Evolutionary conservation across 2,113 vertebrate species (phyloP).

Genomic region (Rhodinocichla rosea): DNA sequence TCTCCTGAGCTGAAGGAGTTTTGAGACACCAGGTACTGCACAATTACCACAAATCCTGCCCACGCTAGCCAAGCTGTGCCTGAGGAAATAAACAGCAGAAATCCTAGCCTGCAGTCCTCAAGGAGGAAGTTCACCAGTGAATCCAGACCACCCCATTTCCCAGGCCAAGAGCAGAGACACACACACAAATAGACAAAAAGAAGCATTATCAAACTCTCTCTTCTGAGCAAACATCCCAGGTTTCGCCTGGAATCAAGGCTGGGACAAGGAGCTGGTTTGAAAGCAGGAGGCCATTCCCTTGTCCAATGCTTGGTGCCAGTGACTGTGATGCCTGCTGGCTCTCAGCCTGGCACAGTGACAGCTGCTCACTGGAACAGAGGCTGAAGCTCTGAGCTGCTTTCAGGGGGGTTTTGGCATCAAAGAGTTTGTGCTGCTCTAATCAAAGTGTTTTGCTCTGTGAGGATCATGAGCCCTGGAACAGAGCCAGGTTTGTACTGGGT

Average conservation of each 20-base stretch:
- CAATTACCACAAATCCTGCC: not conserved
- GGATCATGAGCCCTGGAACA: conserved; percentile 7
- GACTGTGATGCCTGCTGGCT: not conserved
- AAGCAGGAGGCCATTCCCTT: not conserved
- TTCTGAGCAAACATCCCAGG: not conserved
- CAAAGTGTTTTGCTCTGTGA: conserved; percentile 27
- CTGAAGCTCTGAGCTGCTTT: not conserved
- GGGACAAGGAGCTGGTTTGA: not conserved
- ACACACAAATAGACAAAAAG: not conserved
- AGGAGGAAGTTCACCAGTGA: not conserved
- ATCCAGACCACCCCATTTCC: not conserved
- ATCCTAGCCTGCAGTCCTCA: not conserved
- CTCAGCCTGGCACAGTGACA: conserved; percentile 3
- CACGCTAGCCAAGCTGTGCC: not conserved
- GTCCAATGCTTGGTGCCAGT: rapidly evolving
- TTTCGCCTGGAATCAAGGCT: not conserved
- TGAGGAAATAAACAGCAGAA: not conserved
- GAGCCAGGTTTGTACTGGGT: not conserved
- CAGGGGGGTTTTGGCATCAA: conserved; percentile 9
- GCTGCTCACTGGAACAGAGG: conserved; percentile 41
- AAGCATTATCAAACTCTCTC: not conserved
- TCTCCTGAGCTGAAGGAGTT: not conserved
- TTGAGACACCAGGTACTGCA: not conserved
- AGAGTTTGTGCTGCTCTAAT: conserved; percentile 6
- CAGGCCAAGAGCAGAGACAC: not conserved